Evolutionary conservation across 2,888 invertebrate genomes (phyloP), one percentile per base, ranked within the genome.

Genomic region (Ceriagrion tenellum): DNA sequence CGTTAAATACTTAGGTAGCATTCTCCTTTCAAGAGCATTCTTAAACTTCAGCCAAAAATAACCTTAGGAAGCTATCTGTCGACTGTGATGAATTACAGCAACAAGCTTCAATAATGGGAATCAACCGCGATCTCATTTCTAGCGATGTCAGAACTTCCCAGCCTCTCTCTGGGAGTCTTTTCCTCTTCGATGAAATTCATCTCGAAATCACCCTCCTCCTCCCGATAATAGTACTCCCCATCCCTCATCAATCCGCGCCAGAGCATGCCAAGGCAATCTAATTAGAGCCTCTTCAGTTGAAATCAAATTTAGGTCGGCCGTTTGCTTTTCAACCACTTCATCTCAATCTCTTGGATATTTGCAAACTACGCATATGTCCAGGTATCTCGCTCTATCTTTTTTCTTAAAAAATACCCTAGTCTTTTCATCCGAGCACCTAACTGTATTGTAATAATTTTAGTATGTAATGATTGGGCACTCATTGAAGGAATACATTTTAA

Each of bases 261-360:
- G 40, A 91, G 63, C 91, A 91, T 63, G 91, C 91, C 63, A 91
- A 91, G 91, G 35, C 63, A 40, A 0, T 91, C 91, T 91, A 91
- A 91, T 91, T 91, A 91, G 63, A 91, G 20, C 91, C 63, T 63
- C 91, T 91, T 91, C 91, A 40, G 91, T 91, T 59, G 59, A 59
- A 91, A 63, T 63, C 59, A 91, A 63, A 91, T 91, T 91, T 91
- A 91, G 91, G 91, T 91, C 91, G 91, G 40, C 91, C 91, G 63
- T 91, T 63, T 63, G 23, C 63, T 91, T 56, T 40, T 59, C 59
- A 91, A 40, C 91, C 91, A 63, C 91, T 56, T 63, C 88, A 88
- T 40, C 91, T 91, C 91, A 63, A 63, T 35, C 63, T 63, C 91
- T 91, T 30, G 56, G 56, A 91, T 63, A 91, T 91, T 91, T 91